These are phyloP conservation scores for Lanistes nyassanus DNA, from an alignment of 1,140 invertebrate species.

Conservation along the genomic window DNA sequence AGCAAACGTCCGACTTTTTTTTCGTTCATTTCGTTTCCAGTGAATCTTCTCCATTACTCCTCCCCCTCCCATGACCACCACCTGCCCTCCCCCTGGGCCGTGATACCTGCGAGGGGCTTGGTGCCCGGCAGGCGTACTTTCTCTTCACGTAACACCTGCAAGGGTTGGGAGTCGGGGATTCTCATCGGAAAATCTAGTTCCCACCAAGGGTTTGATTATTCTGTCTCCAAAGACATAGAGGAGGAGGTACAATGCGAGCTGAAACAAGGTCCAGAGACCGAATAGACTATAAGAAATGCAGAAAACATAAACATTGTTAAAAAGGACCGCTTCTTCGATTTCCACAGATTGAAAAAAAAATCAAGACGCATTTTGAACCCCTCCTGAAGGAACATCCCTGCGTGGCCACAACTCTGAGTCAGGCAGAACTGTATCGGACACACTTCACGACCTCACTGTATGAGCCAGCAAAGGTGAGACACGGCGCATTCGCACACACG, in stretches of 20 bases:
- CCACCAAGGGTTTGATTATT: too few relatives aligned
- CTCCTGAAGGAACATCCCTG: slow-evolving; percentile 43
- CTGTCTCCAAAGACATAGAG: too few relatives aligned
- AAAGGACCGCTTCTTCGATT: not conserved
- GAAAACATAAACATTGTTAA: not conserved
- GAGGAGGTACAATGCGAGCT: not conserved
- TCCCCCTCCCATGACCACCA: too few relatives aligned
- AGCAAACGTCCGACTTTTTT: not conserved
- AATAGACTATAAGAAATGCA: too few relatives aligned
- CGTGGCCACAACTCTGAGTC: slow-evolving; percentile 41
- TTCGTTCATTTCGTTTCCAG: not conserved
- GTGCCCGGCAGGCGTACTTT: too few relatives aligned
- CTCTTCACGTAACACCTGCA: too few relatives aligned
- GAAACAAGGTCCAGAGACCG: not conserved
- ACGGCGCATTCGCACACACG: too few relatives aligned
- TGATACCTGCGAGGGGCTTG: too few relatives aligned
- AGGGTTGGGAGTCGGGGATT: too few relatives aligned
- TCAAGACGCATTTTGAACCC: slow-evolving; percentile 38
- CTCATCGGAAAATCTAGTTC: too few relatives aligned
- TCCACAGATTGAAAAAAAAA: slow-evolving; percentile 37
- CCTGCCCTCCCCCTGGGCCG: too few relatives aligned
- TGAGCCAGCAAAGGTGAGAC: slow-evolving; percentile 47
- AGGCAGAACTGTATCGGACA: slow-evolving; percentile 49
- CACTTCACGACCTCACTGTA: slow-evolving; percentile 46
- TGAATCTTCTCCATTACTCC: not conserved